These are phyloP conservation scores for Austrofundulus limnaeus DNA, from an alignment of 2,113 vertebrate genomes.

Conservation along the genomic window DNA sequence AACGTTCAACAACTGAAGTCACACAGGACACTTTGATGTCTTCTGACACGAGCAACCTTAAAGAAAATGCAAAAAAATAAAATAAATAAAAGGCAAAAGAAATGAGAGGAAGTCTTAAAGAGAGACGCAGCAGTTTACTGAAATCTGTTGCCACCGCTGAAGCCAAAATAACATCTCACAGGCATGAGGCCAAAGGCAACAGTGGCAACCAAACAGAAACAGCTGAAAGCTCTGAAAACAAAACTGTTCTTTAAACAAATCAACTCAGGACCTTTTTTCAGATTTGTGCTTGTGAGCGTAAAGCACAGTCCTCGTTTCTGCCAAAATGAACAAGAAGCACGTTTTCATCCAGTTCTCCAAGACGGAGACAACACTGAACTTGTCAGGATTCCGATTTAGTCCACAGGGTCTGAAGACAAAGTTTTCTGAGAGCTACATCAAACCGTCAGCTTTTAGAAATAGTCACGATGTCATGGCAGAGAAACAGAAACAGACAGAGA, in stretches of 20 bases:
- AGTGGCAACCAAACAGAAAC: slow-evolving; percentile 35
- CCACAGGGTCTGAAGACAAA: slow-evolving; percentile 19
- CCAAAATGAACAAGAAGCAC: background rate
- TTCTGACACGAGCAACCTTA: slow-evolving; percentile 12
- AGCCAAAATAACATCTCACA: slow-evolving; percentile 41
- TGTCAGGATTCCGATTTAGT: slow-evolving; percentile 16
- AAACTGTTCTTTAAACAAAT: slow-evolving; percentile 12
- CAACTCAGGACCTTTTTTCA: background rate
- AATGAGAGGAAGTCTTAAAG: slow-evolving; percentile 6
- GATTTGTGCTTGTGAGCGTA: slow-evolving; percentile 9
- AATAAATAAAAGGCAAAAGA: slow-evolving; percentile 13
- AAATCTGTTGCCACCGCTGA: slow-evolving; percentile 41
- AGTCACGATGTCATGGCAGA: slow-evolving; percentile 28
- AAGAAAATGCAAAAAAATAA: slow-evolving; percentile 22
- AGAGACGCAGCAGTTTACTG: slow-evolving; percentile 27
- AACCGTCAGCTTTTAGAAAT: slow-evolving; percentile 33
- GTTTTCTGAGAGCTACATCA: slow-evolving; percentile 48
- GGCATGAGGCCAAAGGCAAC: slow-evolving; percentile 62
- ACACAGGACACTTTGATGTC: background rate
- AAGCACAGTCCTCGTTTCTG: slow-evolving; percentile 7
- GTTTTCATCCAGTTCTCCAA: background rate
- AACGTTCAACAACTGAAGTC: slow-evolving; percentile 1
- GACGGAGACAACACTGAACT: slow-evolving; percentile 28
- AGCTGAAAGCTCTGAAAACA: slow-evolving; percentile 22
- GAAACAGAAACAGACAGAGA: slow-evolving; percentile 44